phyloP scores from a whole-genome alignment of 1,140 invertebrate species.

The Leptestheria dahalacensis region DNA sequence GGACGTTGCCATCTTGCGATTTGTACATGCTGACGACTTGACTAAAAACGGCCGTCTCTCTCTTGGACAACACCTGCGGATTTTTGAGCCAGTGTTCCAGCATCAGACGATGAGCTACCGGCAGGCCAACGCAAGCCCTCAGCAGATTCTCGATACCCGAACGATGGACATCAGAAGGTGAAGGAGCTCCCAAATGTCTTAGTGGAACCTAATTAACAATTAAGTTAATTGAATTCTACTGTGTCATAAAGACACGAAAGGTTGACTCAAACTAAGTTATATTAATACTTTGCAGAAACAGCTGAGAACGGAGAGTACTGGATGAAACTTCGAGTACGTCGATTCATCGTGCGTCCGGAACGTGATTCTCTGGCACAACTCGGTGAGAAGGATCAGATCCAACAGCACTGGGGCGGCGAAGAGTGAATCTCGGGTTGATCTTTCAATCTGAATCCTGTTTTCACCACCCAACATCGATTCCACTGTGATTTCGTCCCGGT shows the following conservation, averaged over 20 bases:
- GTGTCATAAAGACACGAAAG: no score
- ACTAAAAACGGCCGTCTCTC: not conserved
- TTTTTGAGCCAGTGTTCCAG: slow-evolving; percentile 31
- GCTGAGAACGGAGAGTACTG: slow-evolving; percentile 44
- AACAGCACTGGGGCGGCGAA: slow-evolving; percentile 82
- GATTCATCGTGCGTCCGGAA: slow-evolving; percentile 33
- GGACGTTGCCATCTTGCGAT: not conserved
- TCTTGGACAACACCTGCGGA: not conserved
- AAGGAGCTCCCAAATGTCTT: not conserved
- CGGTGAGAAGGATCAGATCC: slow-evolving; percentile 74
- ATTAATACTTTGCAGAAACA: slow-evolving; percentile 62
- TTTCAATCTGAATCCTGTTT: slow-evolving; percentile 85
- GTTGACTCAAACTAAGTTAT: no score
- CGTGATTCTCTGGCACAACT: slow-evolving; percentile 65
- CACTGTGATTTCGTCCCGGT: slow-evolving; percentile 91
- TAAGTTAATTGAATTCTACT: no score
- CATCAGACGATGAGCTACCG: slow-evolving; percentile 63
- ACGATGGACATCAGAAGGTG: slow-evolving; percentile 46
- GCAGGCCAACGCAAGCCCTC: slow-evolving; percentile 64
- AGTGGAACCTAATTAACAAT: not conserved
- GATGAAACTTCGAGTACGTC: slow-evolving; percentile 2
- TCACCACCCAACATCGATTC: slow-evolving; percentile 86
- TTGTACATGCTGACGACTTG: not conserved
- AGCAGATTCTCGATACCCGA: slow-evolving; percentile 76
- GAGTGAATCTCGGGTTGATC: slow-evolving; percentile 92